Conservation (phyloP, 2,888 invertebrate species). For the Gastrophysa polygoni region DNA sequence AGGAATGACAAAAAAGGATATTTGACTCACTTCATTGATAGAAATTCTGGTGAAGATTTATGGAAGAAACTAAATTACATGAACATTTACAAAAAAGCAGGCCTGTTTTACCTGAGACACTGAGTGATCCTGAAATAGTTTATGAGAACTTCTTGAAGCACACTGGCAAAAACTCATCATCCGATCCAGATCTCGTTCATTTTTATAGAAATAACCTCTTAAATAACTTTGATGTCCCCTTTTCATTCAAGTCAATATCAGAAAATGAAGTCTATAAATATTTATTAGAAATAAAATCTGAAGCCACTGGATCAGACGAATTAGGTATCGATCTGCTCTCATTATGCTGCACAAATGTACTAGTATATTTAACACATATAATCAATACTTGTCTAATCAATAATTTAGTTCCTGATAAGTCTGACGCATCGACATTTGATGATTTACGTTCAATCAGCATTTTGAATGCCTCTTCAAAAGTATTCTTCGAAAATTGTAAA, state of each 20-base stretch:
- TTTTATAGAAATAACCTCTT: no score
- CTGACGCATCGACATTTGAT: neutral
- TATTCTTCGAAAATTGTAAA: no score
- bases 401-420: no score
- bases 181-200: neutral
- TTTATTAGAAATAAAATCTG: conserved; percentile 1
- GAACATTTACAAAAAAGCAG: neutral
- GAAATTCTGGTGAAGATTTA: neutral
- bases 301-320: neutral
- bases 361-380: conserved; percentile 2
- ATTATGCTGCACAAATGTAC: neutral
- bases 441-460: conserved; percentile 1
- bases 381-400: neutral
- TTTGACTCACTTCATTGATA: no score
- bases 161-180: neutral
- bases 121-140: neutral
- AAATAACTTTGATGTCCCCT: no score
- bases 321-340: neutral
- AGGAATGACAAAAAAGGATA: no score
- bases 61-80: neutral
- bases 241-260: neutral
- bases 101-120: neutral
- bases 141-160: neutral
- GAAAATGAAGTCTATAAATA: neutral
- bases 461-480: neutral